Conservation (phyloP, 2,113 vertebrate species). For the Odocoileus hemionus region DNA sequence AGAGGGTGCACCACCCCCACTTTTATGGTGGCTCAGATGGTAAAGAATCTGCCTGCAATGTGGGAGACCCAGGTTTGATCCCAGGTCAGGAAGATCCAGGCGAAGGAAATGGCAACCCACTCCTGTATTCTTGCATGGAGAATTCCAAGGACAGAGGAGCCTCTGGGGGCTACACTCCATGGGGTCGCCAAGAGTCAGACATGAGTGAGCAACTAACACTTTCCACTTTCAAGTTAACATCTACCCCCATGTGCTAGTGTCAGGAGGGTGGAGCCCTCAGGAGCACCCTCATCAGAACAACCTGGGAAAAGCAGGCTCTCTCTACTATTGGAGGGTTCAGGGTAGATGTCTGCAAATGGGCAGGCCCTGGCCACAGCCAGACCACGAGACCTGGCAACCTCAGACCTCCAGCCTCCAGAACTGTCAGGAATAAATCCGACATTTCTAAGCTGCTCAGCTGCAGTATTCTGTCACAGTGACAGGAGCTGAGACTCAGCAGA, state of each 20-base stretch:
- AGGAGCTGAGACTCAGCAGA: not conserved
- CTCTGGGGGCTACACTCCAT: not conserved
- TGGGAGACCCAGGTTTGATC: not conserved
- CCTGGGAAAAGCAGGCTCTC: no score
- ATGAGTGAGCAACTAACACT: not conserved
- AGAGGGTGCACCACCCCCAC: not conserved
- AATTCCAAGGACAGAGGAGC: not conserved
- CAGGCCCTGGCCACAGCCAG: not conserved
- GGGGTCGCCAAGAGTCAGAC: not conserved
- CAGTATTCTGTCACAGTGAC: not conserved
- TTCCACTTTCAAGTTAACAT: not conserved
- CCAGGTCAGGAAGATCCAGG: not conserved
- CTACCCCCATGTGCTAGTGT: not conserved
- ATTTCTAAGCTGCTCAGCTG: not conserved
- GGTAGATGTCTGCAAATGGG: not conserved
- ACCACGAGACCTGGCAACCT: fast-evolving
- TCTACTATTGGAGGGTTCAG: not conserved
- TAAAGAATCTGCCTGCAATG: not conserved
- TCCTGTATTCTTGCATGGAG: not conserved
- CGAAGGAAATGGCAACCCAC: not conserved
- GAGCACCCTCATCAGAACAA: not conserved
- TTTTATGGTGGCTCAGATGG: not conserved
- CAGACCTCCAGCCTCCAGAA: not conserved
- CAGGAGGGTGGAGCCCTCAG: not conserved
- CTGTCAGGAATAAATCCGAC: not conserved